Base-by-base conservation (phyloP, 2,113 vertebrate genomes). In the Agelaius phoeniceus region DNA sequence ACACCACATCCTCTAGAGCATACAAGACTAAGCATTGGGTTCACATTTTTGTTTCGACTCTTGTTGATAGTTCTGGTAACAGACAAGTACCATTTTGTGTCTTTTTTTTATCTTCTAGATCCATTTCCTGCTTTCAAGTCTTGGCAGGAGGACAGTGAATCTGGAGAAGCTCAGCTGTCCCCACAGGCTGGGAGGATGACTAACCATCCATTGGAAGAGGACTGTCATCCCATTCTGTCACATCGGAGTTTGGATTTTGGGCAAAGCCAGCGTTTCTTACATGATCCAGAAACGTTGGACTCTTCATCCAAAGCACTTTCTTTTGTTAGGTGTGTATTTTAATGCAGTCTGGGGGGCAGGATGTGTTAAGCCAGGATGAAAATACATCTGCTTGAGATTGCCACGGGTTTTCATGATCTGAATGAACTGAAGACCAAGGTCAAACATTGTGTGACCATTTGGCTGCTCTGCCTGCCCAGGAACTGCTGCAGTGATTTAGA, bases 101-200 rank as follows among this genome's bases (percentile, higher is more conserved):
- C 87, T 37, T 52, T 80, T 39, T 94, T 93, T 73, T 94, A 66
- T 94, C 91, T 97, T 97, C 48, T 97, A 99, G 99, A 99, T 95
- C 99, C 99, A 1, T 98, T 99, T 97, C 99, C 99, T 89, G 99
- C 99, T 93, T 99, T 98, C 97, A 99, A 99, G 95, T 99, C 99
- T 92, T 99, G 99, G 99, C 99, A 99, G 97, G 99, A 99, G 58
- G 99, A 99, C 92, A 98, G 85, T 44, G 99, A 99, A 43, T 98
- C 98, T 84, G 99, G 99, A 94, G 99, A 99, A 97, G 99, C 99
- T 43, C 99, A 99, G 96, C 98, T 99, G 81, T 99, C 99, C 84
- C 99, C 99, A 1, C 98, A 99, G 97, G 99, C 99, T 74, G 99
- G 99, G n/a, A 99, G 99, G 97, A 99, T 99, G 98, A 98, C 98